A percentile compares a stretch with the other conserved stretches of the same genome.
phyloP scores from a whole-genome alignment of 2,797 vertebrate species.

The Malacoraja senta region DNA sequence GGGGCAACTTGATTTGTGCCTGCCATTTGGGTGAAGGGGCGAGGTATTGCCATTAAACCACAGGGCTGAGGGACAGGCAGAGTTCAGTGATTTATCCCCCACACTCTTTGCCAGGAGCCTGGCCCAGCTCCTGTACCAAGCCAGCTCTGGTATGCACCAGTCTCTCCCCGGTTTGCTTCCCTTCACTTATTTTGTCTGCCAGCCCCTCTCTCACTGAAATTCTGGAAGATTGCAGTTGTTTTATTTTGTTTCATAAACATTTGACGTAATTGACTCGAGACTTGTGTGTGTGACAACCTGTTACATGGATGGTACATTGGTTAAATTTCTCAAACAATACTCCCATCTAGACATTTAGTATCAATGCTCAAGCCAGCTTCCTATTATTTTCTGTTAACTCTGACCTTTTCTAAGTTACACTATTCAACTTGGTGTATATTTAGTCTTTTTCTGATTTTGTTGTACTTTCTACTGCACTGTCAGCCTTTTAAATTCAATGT shows the following conservation, averaged over 20 bases:
- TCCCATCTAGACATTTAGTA: not conserved
- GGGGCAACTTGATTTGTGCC: constrained; percentile 41
- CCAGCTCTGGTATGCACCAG: not conserved
- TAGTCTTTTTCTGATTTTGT: not conserved
- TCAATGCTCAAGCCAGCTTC: too few relatives aligned
- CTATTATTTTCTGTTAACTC: not conserved
- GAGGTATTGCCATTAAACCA: not conserved
- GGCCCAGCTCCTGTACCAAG: constrained; percentile 41
- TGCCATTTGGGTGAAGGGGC: constrained; percentile 44
- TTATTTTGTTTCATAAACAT: too few relatives aligned
- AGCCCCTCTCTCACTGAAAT: too few relatives aligned
- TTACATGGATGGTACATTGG: not conserved
- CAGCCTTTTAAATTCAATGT: not conserved
- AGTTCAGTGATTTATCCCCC: not conserved
- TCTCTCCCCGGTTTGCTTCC: not conserved
- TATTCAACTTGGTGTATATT: too few relatives aligned
- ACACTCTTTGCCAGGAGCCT: constrained; percentile 41
- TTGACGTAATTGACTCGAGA: too few relatives aligned
- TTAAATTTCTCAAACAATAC: not conserved
- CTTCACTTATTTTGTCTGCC: not conserved
- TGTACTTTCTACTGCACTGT: not conserved
- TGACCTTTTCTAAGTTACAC: too few relatives aligned
- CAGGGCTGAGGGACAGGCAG: not conserved
- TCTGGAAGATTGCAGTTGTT: too few relatives aligned
- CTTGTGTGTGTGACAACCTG: not conserved